These are phyloP conservation scores for Martes flavigula DNA, from an alignment of 2,797 vertebrate genomes.

Conservation along the genomic window DNA sequence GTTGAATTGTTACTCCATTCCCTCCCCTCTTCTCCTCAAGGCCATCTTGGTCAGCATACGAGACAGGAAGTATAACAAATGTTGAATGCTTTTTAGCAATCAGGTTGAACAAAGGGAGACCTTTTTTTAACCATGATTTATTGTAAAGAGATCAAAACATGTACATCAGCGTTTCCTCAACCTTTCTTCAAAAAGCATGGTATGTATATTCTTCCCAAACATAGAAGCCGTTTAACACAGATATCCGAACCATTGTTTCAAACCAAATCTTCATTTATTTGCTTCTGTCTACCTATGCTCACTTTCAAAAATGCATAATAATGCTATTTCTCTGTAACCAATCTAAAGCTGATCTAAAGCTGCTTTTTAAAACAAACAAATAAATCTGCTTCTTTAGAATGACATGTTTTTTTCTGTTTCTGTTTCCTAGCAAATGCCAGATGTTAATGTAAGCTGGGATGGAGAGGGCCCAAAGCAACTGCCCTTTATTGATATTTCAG, in stretches of 20 bases:
- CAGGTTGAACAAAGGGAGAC: neutral
- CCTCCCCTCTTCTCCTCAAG: neutral
- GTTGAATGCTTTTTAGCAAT: neutral
- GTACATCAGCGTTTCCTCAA: neutral
- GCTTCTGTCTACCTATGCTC: slow-evolving; percentile 38
- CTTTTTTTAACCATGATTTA: neutral
- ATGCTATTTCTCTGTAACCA: slow-evolving; percentile 43
- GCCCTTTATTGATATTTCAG: slow-evolving; percentile 93
- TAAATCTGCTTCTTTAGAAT: slow-evolving; percentile 26
- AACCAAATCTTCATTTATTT: neutral
- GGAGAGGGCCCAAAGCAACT: slow-evolving; percentile 90
- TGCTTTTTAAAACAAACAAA: slow-evolving; percentile 5
- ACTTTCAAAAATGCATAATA: neutral
- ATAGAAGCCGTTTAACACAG: neutral
- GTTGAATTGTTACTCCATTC: neutral
- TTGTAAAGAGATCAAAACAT: slow-evolving; percentile 20
- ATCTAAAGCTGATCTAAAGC: neutral
- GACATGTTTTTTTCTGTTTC: slow-evolving; percentile 47
- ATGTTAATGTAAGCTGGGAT: slow-evolving; percentile 94
- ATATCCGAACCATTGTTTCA: slow-evolving; percentile 21
- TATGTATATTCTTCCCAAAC: neutral
- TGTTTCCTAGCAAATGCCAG: slow-evolving; percentile 92
- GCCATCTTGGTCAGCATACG: neutral
- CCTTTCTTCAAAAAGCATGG: neutral
- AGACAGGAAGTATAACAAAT: neutral